Base-by-base conservation (phyloP, 2,888 invertebrate genomes). In the Auanema sp. region DNA sequence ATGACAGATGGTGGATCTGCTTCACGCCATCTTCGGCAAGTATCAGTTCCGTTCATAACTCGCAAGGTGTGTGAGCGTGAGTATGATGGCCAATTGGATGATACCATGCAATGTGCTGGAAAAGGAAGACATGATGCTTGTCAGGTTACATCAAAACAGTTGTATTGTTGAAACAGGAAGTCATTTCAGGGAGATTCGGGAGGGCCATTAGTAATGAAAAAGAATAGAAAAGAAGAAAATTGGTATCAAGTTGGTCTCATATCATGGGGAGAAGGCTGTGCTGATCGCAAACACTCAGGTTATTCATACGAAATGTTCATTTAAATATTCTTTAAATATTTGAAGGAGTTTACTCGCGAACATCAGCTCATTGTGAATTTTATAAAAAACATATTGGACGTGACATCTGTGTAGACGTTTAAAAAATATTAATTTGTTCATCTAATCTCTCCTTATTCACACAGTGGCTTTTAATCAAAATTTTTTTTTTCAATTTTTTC, bases 281-380 rank as follows among this genome's bases (percentile, higher is more conserved):
- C 50, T 2, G 50, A 50, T 50, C 21, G 50, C n/a, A 50, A 50
- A 50, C 50, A 50, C 24, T 21, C 50, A 50, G 50, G 50, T 50
- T 50, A 24, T 21, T 50, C 21, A 50, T 21, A n/a, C 11, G 11
- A 14, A 43, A 14, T 47, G 47, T 47, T 47, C n/a, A n/a, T 18
- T 47, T 10, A 47, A 47, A n/a, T 18, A 18, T 16, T 47, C 18
- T 47, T 18, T 33, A 33, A 33, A 33, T 33, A 33, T 18, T 18
- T 50, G 12, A 21, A 50, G 50, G 50, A 50, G 50, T 50, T 11
- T 50, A 50, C 24, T 21, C 50, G 12, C 12, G 50, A 50, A 50
- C 50, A n/a, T 50, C 50, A n/a, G 1, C 50, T 24, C 24, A 23
- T 24, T 50, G 50, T 5, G 50, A 50, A 23, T 50, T 50, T 24